Evolutionary conservation across 2,888 invertebrate species (phyloP), one percentile per base, ranked within the genome.

Genomic region (Trisateles emortualis): DNA sequence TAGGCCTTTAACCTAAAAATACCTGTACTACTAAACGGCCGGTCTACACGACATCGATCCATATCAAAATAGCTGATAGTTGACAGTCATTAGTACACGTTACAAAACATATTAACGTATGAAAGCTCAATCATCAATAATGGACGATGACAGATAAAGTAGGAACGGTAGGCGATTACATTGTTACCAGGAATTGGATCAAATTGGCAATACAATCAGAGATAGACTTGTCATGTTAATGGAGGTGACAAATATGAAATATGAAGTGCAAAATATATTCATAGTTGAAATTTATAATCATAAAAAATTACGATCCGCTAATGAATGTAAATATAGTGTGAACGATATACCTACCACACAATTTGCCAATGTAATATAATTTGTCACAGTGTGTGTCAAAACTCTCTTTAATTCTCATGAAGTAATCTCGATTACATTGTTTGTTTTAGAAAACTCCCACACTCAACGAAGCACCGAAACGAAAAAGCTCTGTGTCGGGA

Each of bases 51-150:
- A 43, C 30, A 62, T 32, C 32, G 19, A 64, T 56, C 49, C 41
- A 40, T 17, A 50, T 44, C 19, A 41, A 68, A 63, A 63, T 57
- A 64, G 51, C 50, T 50, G 63, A 67, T 62, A 58, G 32, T 38
- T 10, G 26, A 32, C 32, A 52, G 52, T 57, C 57, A 67, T 67
- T 68, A 64, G 63, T 56, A 41, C 38, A 67, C 52, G 56, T 56
- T 39, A 51, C 45, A 48, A 52, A 57, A 63, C 41, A 43, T 62
- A 64, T 68, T 64, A 62, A 67, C 41, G 46, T 62, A 64, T 68
- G 68, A 62, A 67, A 56, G 57, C 57, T 64, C 58, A 64, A 52
- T 64, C 57, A 64, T 62, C 52, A 32, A 36, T 67, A 56, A 67
- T 62, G 57, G 39, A 48, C 44, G 63, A 50, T 68, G 64, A 65